phyloP scores from a whole-genome alignment of 2,797 vertebrate genomes.

The Macropodus opercularis region DNA sequence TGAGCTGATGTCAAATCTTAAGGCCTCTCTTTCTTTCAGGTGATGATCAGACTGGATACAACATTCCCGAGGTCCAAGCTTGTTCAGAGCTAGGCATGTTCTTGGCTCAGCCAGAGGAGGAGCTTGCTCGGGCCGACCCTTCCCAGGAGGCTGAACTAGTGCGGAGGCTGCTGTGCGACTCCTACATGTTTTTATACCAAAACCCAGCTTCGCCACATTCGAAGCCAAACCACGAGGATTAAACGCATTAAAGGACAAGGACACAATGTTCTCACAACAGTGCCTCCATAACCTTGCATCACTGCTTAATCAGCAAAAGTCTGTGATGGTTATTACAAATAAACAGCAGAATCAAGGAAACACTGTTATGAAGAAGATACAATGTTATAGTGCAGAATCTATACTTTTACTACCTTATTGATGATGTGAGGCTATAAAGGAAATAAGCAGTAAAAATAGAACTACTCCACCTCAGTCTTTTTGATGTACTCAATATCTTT shows the following conservation, averaged over 20 bases:
- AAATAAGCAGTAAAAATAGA: not conserved
- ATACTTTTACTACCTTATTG: slow-evolving; percentile 13
- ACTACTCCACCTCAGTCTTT: not conserved
- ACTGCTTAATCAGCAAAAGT: slow-evolving; percentile 33
- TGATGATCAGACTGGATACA: slow-evolving; percentile 79
- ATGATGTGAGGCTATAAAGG: not conserved
- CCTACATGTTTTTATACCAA: slow-evolving; percentile 86
- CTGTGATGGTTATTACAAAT: slow-evolving; percentile 39
- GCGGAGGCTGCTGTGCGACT: slow-evolving; percentile 79
- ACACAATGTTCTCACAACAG: slow-evolving; percentile 63
- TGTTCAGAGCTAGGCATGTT: slow-evolving; percentile 81
- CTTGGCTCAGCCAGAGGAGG: slow-evolving; percentile 71
- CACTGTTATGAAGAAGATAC: slow-evolving; percentile 2
- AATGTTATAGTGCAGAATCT: not conserved
- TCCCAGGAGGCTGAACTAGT: slow-evolving; percentile 70
- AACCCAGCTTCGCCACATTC: slow-evolving; percentile 34
- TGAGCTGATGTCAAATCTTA: slow-evolving; percentile 53
- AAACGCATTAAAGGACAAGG: slow-evolving; percentile 23
- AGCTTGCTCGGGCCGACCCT: slow-evolving; percentile 60
- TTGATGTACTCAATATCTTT: slow-evolving; percentile 4
- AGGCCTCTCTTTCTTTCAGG: slow-evolving; percentile 63
- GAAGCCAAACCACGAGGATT: slow-evolving; percentile 33
- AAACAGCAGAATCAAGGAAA: slow-evolving; percentile 31
- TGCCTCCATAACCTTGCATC: slow-evolving; percentile 53
- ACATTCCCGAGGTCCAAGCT: slow-evolving; percentile 79